Evolutionary conservation across 92 coral and sea anemone genomes (phyloP), one percentile per base, ranked within the genome.

Genomic region (Micromussa lordhowensis): DNA sequence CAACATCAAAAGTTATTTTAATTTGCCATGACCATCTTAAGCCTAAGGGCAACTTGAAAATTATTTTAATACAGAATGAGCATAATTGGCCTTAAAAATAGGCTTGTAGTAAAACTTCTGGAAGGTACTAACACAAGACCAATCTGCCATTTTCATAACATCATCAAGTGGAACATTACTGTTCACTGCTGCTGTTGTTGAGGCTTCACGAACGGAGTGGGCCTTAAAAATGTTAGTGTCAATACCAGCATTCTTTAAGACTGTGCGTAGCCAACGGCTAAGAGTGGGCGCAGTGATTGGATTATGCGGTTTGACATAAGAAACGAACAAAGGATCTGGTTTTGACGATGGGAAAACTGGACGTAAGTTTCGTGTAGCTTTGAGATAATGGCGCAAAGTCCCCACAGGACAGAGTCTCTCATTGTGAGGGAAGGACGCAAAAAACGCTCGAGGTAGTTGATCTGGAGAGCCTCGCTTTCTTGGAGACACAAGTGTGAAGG

Each of bases 381-480:
- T 53, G 58, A 84, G 57, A 22, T 76, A 40, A 48, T 6, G 10
- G 21, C 69, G 26, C n/a, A 57, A 19, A 31, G 83, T 53, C 3
- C 30, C 83, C 55, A 83, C 79, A 1, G 79, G 87, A 57, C 87
- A 69, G 87, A 40, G 61, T 74, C 68, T 70, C 66, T 49, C 55
- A 57, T 70, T 74, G 26, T 69, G 61, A 31, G 63, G 87, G 48
- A 83, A 83, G n/a, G 78, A 48, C 44, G 79, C 87, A 70, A 69
- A 83, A 49, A 83, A 83, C 15, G 87, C 79, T 53, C 49, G 68
- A 19, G 84, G 18, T 59, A 72, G 68, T 36, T 78, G 55, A 36
- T n/a, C n/a, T n/a, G n/a, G n/a, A n/a, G n/a, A n/a, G n/a, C 87
- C 89, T 73, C 78, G 70, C 86, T 90, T 90, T 51, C 90, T 90